Base-by-base conservation (phyloP, 2,797 vertebrate genomes). In the Orestias chungarensis region DNA sequence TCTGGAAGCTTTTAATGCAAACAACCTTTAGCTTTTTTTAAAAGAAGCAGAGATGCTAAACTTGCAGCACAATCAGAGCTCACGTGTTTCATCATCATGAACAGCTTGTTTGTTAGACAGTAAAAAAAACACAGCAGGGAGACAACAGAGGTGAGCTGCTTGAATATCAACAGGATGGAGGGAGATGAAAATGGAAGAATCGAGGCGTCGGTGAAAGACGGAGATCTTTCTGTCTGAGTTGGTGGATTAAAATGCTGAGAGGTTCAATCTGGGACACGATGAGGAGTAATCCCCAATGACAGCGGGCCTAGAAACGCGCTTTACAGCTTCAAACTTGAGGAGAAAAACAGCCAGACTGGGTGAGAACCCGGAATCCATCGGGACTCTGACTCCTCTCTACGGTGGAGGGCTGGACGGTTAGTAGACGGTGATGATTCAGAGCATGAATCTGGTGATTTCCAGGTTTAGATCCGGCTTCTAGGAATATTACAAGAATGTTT, bases 191-290 rank as follows among this genome's bases (percentile, higher is more conserved):
- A 80, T 23, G 44, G 68, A 4, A 76, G 72, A 65, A 79, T 77
- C n/a, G 77, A 81, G 44, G 74, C 83, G 76, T 68, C 74, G 33
- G 73, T 70, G 70, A 64, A 68, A 75, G 70, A 82, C 40, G 71
- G 31, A 82, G 82, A 84, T 81, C 75, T 40, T 1, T 27, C 73
- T 1, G 70, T 52, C 82, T 74, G 69, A 81, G 72, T 73, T 49
- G 9, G 43, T 6, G 33, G 35, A 52, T 85, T 67, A 70, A 68
- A 73, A 64, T 31, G 57, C 35, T 40, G 79, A 81, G 68, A 2
- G 71, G 87, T 79, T 86, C 85, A 84, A 86, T 86, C 86, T 80
- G 86, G 86, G 86, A 88, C 77, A 73, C 38, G 31, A 1, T 61
- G 35, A 64, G 20, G 76, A 64, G 62, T 81, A 75, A 85, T 81